phyloP scores from a whole-genome alignment of 2,797 vertebrate species.

The Coregonus suidteri region DNA sequence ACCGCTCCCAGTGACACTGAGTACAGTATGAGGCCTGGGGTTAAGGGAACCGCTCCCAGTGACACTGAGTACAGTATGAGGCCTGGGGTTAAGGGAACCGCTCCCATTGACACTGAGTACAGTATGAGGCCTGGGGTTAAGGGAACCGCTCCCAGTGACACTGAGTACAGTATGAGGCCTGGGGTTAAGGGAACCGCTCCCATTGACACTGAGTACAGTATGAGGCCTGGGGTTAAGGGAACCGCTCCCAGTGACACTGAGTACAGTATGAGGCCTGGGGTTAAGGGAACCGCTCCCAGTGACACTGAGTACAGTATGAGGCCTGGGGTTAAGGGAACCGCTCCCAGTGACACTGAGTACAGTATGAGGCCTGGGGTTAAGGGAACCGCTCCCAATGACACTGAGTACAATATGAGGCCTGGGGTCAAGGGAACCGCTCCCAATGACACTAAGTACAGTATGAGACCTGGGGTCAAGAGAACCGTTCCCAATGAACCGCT shows the following conservation, averaged over 20 bases:
- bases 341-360: slow-evolving; percentile 3
- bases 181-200: not conserved
- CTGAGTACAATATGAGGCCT: too few relatives aligned
- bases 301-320: slow-evolving; percentile 4
- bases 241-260: not conserved
- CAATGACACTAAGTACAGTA: too few relatives aligned
- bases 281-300: slow-evolving; percentile 10
- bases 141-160: not conserved
- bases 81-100: not conserved
- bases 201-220: not conserved
- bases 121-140: not conserved
- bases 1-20: not conserved
- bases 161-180: too few relatives aligned
- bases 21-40: too few relatives aligned
- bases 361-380: slow-evolving; percentile 10
- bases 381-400: too few relatives aligned
- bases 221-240: slow-evolving; percentile 5
- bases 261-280: slow-evolving; percentile 8
- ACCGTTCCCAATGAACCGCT: not conserved
- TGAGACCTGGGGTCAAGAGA: not conserved
- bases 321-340: slow-evolving; percentile 24
- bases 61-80: not conserved
- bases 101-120: not conserved
- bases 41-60: not conserved
- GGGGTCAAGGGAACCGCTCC: too few relatives aligned